These are phyloP conservation scores for Marcusenius ussheri DNA, from an alignment of 2,113 vertebrate species.

Conservation along the genomic window DNA sequence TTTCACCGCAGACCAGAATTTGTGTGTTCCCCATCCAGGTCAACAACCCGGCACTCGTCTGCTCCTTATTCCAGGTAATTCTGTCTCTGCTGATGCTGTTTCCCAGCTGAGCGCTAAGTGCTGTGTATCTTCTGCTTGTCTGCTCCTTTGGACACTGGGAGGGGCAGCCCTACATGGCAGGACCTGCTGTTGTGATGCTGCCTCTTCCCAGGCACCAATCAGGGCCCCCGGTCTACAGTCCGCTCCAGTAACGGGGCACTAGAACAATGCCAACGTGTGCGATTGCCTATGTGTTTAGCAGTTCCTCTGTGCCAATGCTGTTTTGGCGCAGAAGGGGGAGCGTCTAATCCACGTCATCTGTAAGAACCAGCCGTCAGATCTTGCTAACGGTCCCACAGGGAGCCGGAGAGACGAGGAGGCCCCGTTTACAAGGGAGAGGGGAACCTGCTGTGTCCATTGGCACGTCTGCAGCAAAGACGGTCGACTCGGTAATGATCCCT, in stretches of 20 bases:
- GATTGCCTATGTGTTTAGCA: slow-evolving; percentile 33
- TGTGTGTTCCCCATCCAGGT: not conserved
- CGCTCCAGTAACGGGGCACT: slow-evolving; percentile 44
- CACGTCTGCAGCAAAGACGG: slow-evolving; percentile 30
- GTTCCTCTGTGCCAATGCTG: slow-evolving; percentile 27
- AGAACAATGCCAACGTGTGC: slow-evolving; percentile 53
- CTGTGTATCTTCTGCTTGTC: not conserved
- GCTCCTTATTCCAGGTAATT: not conserved
- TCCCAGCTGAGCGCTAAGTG: not conserved
- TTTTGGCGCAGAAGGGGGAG: slow-evolving; percentile 43
- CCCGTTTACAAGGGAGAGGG: slow-evolving; percentile 32
- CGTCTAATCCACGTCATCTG: slow-evolving; percentile 52
- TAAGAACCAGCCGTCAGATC: slow-evolving; percentile 48
- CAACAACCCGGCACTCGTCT: not conserved
- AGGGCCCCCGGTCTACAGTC: slow-evolving; percentile 28
- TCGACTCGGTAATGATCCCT: slow-evolving; percentile 20
- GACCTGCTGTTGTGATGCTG: slow-evolving; percentile 25
- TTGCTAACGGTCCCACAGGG: slow-evolving; percentile 48
- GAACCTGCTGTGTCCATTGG: slow-evolving; percentile 29
- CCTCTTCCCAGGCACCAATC: slow-evolving; percentile 14
- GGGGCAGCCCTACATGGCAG: not conserved
- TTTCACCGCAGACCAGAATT: not conserved
- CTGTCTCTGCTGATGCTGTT: not conserved
- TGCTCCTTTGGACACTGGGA: not conserved
- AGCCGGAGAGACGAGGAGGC: slow-evolving; percentile 32